Percentiles rank a stretch among this genome's conserved stretches.
Conservation (phyloP, 2,888 invertebrate species). For the Erpobdella octoculata region DNA sequence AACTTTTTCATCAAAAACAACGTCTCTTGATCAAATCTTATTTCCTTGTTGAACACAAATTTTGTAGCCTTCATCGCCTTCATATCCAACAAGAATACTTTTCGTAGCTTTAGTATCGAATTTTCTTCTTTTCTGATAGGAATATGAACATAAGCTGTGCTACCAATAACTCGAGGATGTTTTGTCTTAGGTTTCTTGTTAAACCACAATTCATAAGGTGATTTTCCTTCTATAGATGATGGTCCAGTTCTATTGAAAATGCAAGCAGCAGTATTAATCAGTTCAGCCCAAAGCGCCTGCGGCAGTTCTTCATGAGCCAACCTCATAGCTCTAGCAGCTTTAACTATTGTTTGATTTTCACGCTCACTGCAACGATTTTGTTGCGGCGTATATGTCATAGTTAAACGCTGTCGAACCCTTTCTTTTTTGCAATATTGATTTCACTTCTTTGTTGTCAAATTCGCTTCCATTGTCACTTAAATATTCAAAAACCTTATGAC, state of each 20-base stretch:
- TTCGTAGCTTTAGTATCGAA: background rate
- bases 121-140: slow-evolving; percentile 12
- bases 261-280: too few species aligned
- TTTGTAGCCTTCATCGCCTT: background rate
- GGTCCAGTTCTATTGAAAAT: too few species aligned
- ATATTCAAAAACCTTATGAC: background rate
- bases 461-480: background rate
- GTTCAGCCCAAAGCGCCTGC: too few species aligned
- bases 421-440: background rate
- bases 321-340: too few species aligned
- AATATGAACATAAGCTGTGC: too few species aligned
- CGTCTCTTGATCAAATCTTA: background rate
- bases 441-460: background rate
- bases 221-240: background rate
- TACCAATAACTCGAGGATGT: slow-evolving; percentile 1
- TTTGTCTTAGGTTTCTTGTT: background rate
- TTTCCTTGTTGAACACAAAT: background rate
- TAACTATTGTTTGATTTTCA: background rate
- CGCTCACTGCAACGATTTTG: background rate
- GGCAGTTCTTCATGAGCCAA: too few species aligned
- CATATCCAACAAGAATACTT: slow-evolving; percentile 3
- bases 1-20: background rate
- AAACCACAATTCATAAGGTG: background rate
- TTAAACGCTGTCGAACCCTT: too few species aligned
- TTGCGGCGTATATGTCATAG: too few species aligned